A percentile compares a stretch with the other conserved stretches of the same genome.
phyloP scores from a whole-genome alignment of 2,888 invertebrate species.

The Sesamia inferens region DNA sequence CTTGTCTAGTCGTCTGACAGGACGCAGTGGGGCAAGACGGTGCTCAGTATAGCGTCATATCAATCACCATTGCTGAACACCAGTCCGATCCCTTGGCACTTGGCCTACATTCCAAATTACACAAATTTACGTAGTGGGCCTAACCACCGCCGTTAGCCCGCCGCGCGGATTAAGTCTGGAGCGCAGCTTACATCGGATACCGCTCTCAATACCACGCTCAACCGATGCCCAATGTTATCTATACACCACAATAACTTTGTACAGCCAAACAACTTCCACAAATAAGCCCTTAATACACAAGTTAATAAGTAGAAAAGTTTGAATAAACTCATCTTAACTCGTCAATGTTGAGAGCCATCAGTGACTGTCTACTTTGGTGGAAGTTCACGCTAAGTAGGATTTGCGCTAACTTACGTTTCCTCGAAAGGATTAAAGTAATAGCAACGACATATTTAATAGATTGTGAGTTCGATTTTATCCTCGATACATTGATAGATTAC shows the following conservation, averaged over 20 bases:
- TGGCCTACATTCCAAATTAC: constrained; percentile 89
- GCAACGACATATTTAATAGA: constrained; percentile 77
- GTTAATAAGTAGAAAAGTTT: constrained; percentile 88
- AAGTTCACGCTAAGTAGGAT: constrained; percentile 89
- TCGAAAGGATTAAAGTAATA: constrained; percentile 85
- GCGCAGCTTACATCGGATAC: constrained; percentile 83
- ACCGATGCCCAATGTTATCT: constrained; percentile 80
- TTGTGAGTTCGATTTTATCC: constrained; percentile 60
- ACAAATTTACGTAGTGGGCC: constrained; percentile 89
- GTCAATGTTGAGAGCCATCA: constrained; percentile 87
- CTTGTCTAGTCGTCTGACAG: constrained; percentile 75
- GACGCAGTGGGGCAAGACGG: constrained; percentile 74
- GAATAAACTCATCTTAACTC: constrained; percentile 85
- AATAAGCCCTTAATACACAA: constrained; percentile 86
- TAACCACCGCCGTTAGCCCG: constrained; percentile 82
- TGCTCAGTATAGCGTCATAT: constrained; percentile 85
- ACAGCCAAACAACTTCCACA: constrained; percentile 73
- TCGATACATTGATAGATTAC: constrained; percentile 50
- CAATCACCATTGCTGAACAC: constrained; percentile 87
- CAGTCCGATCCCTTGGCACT: constrained; percentile 87
- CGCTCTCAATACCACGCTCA: constrained; percentile 83
- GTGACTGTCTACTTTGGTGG: constrained; percentile 86
- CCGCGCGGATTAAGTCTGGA: constrained; percentile 83
- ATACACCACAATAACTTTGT: constrained; percentile 69
- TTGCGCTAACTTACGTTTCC: constrained; percentile 85